A percentile compares a stretch with the other conserved stretches of the same genome.
Evolutionary conservation across 2,888 invertebrate species (phyloP).

Genomic region (Diplolepis rosae): DNA sequence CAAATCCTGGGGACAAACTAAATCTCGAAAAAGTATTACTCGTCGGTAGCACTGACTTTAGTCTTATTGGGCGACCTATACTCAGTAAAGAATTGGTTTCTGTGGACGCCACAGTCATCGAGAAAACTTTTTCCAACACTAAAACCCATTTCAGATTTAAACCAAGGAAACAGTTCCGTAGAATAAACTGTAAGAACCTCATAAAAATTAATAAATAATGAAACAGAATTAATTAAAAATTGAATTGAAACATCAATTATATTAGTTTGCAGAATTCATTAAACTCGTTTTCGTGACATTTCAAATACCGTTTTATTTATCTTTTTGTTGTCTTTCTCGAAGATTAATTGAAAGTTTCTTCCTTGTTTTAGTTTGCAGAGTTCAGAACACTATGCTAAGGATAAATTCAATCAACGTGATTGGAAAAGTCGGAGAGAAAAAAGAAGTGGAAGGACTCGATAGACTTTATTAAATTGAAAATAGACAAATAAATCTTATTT

Average conservation of each 20-base stretch:
- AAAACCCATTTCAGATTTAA: conserved; percentile 85
- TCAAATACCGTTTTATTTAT: too few species aligned
- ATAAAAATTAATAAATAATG: too few species aligned
- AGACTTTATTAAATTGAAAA: conserved; percentile 60
- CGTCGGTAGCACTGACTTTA: conserved; percentile 87
- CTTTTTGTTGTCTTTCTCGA: too few species aligned
- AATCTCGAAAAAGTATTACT: conserved; percentile 88
- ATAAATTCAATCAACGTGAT: conserved; percentile 83
- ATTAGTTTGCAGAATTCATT: too few species aligned
- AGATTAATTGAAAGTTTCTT: conserved; percentile 36
- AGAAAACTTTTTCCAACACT: conserved; percentile 88
- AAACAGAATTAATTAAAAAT: too few species aligned
- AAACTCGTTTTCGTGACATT: too few species aligned
- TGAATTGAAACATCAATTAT: neutral
- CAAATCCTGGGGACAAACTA: conserved; percentile 85
- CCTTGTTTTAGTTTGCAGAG: conserved; percentile 76
- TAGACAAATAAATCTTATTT: conserved; percentile 65
- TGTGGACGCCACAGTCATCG: conserved; percentile 87
- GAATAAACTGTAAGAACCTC: conserved; percentile 81
- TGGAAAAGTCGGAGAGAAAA: conserved; percentile 76
- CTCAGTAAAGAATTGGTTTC: conserved; percentile 83
- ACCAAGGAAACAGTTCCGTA: conserved; percentile 84
- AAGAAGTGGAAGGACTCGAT: conserved; percentile 72
- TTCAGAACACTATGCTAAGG: conserved; percentile 83
- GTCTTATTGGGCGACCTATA: conserved; percentile 86